Evolutionary conservation across 2,888 invertebrate species (phyloP), one percentile per base, ranked within the genome.

Genomic region (Mamestra brassicae): DNA sequence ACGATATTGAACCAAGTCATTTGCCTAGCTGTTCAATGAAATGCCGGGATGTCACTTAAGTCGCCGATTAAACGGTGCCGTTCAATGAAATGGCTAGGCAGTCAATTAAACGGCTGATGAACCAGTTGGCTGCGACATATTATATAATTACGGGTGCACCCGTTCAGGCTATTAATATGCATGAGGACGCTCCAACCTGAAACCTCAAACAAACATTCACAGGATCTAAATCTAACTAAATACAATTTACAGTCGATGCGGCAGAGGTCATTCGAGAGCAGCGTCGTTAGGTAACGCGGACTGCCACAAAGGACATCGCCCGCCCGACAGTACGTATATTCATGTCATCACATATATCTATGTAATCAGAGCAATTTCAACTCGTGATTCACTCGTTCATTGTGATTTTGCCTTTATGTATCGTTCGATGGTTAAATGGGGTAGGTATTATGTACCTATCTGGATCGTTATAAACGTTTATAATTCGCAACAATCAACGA

Each of bases 251-350:
- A 96, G 96, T 82, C 94, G 96, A 69, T 96, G 96, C 86, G 94
- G 96, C 55, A 90, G 97, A 92, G 97, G 97, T 6, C 98, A 99
- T 92, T 98, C 99, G 2, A 97, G 99, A 83, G 98, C 98, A 77
- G 98, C 98, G 52, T 98, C 99, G 3, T 94, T 99, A 84, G 99
- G 97, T 42, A 96, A 96, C 83, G 92, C 96, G 76, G 97, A 97
- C 76, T 91, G 93, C 85, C 93, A 95, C 83, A 96, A 97, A 90
- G 94, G 94, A 55, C 90, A 94, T 68, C 91, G 96, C 70, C 94
- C 95, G 74, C 93, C 94, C 67, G 96, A 97, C 90, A 89, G 97
- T 97, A 92, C 83, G 93, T 90, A 84, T 64, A 36, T 63, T 63
- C 55, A 75, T 66, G 45, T 34, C 62, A 67, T 72, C 65, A 63